Evolutionary conservation across 2,888 invertebrate genomes (phyloP), one percentile per base, ranked within the genome.

Genomic region (Abscondita cerata): DNA sequence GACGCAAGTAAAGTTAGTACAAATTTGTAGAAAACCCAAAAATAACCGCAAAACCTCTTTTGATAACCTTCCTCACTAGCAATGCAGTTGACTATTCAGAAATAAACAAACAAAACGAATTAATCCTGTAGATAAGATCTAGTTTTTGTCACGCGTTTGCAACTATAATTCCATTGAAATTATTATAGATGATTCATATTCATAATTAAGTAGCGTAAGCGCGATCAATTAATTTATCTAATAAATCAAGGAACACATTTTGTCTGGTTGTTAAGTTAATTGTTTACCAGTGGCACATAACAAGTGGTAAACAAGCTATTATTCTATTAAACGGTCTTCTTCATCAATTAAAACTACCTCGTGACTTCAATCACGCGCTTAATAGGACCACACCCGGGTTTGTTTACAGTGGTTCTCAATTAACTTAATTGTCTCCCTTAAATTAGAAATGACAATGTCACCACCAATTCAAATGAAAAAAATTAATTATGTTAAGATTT

Each of bases 231-330:
- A 54, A 54, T 44, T 54, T 16, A 33, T 54, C 15, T 19, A 44
- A 44, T 44, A 44, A 41, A 54, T 54, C 41, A 13, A 41, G 41
- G 41, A 54, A 50, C 59, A 54, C 41, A 54, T 59, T 53, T 48
- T 33, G 59, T 59, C 54, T 54, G 59, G 54, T 52, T 47, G 34
- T 59, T 53, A 33, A 59, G n/a, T 40, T 59, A 54, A 59, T 59
- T 36, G 50, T 59, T 59, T 59, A 54, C 53, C 59, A 59, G 59
- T 59, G 59, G 59, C 59, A 59, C 53, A 54, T 53, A 59, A 59
- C 59, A 59, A 53, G 53, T 59, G 53, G 59, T 19, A 40, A 31
- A 16, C 38, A 44, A 25, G 25, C 25, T 25, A 44, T 40, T 40
- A 40, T 40, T 13, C 18, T 18, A 18, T n/a, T 44, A 44, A 6